Conservation (phyloP, 1,140 invertebrate species). For the Antheraea mylitta region DNA sequence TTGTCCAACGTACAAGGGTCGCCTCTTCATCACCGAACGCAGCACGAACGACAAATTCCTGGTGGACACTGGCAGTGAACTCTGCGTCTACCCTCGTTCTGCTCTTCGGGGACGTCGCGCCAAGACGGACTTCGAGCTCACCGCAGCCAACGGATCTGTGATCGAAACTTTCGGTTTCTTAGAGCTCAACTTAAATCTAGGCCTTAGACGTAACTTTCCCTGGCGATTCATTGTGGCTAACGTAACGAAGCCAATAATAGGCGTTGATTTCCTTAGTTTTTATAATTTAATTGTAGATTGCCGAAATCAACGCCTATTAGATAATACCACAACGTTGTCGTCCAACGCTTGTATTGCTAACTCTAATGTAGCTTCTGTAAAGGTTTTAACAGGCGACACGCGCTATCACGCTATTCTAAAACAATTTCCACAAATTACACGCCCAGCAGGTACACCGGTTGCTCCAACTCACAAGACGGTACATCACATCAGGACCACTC, state of each 20-base stretch:
- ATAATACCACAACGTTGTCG: not conserved
- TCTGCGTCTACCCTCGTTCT: conserved; percentile 9
- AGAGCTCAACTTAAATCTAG: not conserved
- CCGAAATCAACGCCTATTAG: conserved; percentile 3
- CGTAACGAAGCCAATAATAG: no score
- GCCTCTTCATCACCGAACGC: conserved; percentile 11
- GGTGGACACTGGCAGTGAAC: no score
- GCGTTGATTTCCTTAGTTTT: not conserved
- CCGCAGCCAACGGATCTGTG: not conserved
- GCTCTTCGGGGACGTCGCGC: conserved; percentile 5
- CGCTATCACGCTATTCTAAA: not conserved
- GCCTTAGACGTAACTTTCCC: not conserved
- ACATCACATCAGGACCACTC: conserved; percentile 7
- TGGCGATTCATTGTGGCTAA: not conserved
- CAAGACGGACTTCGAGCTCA: conserved; percentile 6
- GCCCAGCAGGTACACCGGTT: conserved; percentile 5
- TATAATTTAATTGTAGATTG: no score
- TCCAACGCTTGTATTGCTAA: not conserved
- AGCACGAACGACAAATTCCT: not conserved
- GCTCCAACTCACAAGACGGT: conserved; percentile 5
- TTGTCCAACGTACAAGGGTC: not conserved
- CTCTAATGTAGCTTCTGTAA: not conserved
- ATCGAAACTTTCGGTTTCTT: not conserved
- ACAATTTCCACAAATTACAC: not conserved
- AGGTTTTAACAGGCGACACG: conserved; percentile 9